Evolutionary conservation across 2,113 vertebrate genomes (phyloP).

Genomic region (Motacilla alba): DNA sequence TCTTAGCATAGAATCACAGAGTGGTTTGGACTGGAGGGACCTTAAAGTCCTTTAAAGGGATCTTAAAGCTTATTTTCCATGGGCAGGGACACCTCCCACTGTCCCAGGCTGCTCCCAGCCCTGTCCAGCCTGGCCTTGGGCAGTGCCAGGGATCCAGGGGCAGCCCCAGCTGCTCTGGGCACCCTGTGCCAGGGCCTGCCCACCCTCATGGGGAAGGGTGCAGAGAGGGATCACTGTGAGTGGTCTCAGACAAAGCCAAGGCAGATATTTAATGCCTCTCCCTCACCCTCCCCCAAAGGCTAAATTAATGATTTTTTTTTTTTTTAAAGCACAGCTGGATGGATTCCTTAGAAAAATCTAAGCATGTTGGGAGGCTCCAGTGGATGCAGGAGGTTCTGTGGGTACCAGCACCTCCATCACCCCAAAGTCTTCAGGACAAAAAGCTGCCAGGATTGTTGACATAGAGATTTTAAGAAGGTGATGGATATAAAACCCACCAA

Average conservation of each 20-base stretch:
- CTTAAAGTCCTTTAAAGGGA: not conserved
- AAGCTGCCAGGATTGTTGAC: not conserved
- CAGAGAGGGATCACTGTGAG: fast-evolving
- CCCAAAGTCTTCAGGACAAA: not conserved
- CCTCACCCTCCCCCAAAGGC: not conserved
- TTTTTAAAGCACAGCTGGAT: not conserved
- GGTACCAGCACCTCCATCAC: not conserved
- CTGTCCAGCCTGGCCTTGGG: fast-evolving
- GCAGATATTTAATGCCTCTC: fast-evolving
- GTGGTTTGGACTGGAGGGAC: not conserved
- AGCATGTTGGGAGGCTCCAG: not conserved
- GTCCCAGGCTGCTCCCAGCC: fast-evolving
- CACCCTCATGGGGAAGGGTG: not conserved
- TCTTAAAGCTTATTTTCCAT: not conserved
- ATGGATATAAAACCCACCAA: not conserved
- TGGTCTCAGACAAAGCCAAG: not conserved
- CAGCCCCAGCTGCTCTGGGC: not conserved
- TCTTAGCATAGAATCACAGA: too few relatives aligned
- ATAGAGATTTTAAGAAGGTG: not conserved
- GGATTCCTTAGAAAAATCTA: not conserved
- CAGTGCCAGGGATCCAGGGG: not conserved
- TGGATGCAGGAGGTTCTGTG: not conserved
- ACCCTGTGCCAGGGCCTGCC: fast-evolving
- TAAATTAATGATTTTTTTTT: not conserved
- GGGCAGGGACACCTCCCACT: not conserved